phyloP scores from a whole-genome alignment of 2,797 vertebrate species.

The Syndactyla subalaris region DNA sequence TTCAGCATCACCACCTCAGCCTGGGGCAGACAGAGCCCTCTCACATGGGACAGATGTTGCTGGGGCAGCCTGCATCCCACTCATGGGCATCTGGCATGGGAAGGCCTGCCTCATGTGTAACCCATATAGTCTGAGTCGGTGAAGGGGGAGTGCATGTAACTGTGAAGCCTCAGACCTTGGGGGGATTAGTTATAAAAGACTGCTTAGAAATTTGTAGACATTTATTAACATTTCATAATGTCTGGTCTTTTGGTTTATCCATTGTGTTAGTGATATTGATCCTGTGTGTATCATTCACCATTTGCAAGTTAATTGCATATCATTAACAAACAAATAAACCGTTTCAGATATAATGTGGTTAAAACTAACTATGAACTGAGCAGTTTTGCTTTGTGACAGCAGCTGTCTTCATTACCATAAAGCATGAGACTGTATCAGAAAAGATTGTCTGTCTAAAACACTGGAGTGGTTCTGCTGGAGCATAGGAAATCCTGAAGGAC shows the following conservation, averaged over 20 bases:
- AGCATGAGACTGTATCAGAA: background rate
- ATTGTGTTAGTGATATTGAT: background rate
- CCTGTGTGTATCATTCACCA: background rate
- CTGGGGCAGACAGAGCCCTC: background rate
- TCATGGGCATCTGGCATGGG: fast-evolving
- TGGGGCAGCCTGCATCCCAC: too few relatives aligned
- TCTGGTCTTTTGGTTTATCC: background rate
- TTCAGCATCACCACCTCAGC: background rate
- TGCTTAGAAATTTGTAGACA: background rate
- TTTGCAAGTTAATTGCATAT: background rate
- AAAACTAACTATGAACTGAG: background rate
- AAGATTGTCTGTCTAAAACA: background rate
- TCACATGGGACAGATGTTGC: fast-evolving
- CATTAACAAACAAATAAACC: background rate
- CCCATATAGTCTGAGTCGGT: fast-evolving
- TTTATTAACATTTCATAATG: background rate
- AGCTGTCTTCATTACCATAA: background rate
- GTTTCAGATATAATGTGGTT: background rate
- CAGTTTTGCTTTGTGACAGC: background rate
- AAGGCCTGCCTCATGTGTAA: background rate
- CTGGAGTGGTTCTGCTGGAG: background rate
- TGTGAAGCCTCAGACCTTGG: background rate
- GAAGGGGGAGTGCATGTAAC: background rate
- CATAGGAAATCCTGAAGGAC: background rate
- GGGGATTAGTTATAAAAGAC: background rate